phyloP scores from a whole-genome alignment of 1,140 invertebrate genomes.

The Chironomus striatipennis region DNA sequence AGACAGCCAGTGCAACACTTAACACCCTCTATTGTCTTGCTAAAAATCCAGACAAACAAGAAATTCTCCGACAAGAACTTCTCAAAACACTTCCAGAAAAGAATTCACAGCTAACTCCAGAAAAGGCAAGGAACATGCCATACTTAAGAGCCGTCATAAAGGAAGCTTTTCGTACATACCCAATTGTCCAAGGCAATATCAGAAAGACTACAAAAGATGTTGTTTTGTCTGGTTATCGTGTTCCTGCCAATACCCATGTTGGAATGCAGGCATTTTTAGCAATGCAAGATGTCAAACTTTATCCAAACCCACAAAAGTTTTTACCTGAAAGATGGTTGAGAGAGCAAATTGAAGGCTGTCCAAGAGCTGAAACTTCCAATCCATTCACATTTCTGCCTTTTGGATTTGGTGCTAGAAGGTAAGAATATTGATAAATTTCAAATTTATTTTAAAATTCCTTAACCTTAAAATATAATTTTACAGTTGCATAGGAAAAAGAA shows the following conservation, averaged over 20 bases:
- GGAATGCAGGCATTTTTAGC: background rate
- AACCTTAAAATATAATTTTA: too few species aligned
- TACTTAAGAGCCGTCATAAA: conserved; percentile 57
- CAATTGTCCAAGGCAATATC: conserved; percentile 42
- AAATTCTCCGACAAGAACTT: conserved; percentile 57
- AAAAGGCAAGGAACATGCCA: too few species aligned
- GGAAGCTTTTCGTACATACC: conserved; percentile 48
- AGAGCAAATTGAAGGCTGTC: conserved; percentile 25
- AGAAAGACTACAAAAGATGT: conserved; percentile 43
- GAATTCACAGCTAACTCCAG: conserved; percentile 43
- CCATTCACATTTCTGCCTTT: conserved; percentile 51
- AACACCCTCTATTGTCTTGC: too few species aligned
- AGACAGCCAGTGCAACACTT: background rate
- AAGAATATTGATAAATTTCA: too few species aligned
- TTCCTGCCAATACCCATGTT: conserved; percentile 38
- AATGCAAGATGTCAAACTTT: conserved; percentile 40
- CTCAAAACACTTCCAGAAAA: conserved; percentile 43
- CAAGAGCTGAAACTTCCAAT: conserved; percentile 42
- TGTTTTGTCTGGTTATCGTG: conserved; percentile 45
- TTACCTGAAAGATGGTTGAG: conserved; percentile 37
- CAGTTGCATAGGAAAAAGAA: too few species aligned
- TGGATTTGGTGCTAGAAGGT: conserved; percentile 45
- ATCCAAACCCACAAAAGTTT: conserved; percentile 44
- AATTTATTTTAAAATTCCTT: conserved; percentile 29
- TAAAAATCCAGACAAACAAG: too few species aligned